phyloP scores from a whole-genome alignment of 2,888 invertebrate species.

The Drosophila cognata region DNA sequence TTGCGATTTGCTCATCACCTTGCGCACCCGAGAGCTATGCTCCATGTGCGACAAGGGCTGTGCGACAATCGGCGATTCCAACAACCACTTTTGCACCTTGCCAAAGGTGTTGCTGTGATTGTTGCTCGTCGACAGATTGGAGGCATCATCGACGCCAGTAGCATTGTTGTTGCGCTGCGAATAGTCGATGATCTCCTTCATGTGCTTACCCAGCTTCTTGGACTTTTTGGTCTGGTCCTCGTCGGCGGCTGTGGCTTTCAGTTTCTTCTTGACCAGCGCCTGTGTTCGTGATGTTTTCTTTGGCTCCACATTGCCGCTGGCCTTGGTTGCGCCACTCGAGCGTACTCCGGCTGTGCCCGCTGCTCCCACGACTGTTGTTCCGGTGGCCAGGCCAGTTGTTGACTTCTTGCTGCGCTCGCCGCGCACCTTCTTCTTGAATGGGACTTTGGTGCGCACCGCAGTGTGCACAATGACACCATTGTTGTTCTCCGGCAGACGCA shows the following conservation, averaged over 20 bases:
- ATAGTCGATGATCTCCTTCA: conserved; percentile 92
- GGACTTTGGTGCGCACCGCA: conserved; percentile 93
- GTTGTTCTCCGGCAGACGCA: conserved; percentile 91
- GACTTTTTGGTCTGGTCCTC: conserved; percentile 84
- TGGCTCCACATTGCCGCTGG: conserved; percentile 47
- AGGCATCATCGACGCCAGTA: conserved; percentile 60
- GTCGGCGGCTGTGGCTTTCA: conserved; percentile 63
- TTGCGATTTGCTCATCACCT: conserved; percentile 91
- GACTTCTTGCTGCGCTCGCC: conserved; percentile 82
- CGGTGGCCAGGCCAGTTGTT: conserved; percentile 24
- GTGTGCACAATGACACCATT: conserved; percentile 93
- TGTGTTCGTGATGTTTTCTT: conserved; percentile 54
- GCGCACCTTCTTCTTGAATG: conserved; percentile 92
- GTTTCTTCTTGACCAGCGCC: conserved; percentile 57
- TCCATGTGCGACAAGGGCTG: conserved; percentile 84
- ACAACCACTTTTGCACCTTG: conserved; percentile 94
- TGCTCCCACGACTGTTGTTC: conserved; percentile 28
- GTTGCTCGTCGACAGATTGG: conserved; percentile 85
- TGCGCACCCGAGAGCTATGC: conserved; percentile 84
- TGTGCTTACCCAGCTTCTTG: conserved; percentile 85
- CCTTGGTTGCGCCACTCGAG: conserved; percentile 63
- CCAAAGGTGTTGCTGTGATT: conserved; percentile 86
- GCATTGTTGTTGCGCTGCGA: conserved; percentile 76
- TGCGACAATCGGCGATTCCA: conserved; percentile 88
- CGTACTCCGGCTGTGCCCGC: conserved; percentile 65